Evolutionary conservation across 2,888 invertebrate species (phyloP).

Genomic region (Tachina lurida): DNA sequence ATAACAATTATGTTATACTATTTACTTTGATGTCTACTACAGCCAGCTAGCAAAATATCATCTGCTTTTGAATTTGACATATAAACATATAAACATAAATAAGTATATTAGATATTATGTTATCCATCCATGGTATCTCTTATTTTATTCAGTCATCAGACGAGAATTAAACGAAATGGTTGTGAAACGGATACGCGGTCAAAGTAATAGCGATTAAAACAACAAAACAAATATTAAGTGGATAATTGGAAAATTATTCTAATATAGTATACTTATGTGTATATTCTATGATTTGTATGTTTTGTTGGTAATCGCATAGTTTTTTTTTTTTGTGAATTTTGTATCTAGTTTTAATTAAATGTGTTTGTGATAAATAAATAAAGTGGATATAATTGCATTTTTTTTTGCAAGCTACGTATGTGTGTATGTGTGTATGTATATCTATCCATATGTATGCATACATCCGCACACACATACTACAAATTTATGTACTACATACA

Average conservation of each 20-base stretch:
- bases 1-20: no score
- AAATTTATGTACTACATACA: not conserved
- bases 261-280: not conserved
- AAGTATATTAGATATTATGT: not conserved
- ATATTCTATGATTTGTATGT: not conserved
- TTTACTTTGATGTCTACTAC: no score
- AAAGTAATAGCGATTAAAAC: constrained; percentile 7
- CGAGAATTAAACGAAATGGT: constrained; percentile 44
- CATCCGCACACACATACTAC: not conserved
- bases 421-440: not conserved
- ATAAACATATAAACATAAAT: not conserved
- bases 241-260: constrained; percentile 13
- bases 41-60: no score
- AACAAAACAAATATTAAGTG: constrained; percentile 19
- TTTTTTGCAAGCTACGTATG: constrained; percentile 3
- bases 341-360: not conserved
- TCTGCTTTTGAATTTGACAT: not conserved
- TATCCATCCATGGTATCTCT: constrained; percentile 15
- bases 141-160: constrained; percentile 42
- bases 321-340: not conserved
- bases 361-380: not conserved
- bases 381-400: constrained; percentile 6
- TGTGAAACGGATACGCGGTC: not conserved
- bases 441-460: not conserved
- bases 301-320: not conserved